Percentiles rank a stretch among this genome's conserved stretches.
Evolutionary conservation across 2,797 vertebrate species (phyloP).

Genomic region (Pseudochromis fuscus): DNA sequence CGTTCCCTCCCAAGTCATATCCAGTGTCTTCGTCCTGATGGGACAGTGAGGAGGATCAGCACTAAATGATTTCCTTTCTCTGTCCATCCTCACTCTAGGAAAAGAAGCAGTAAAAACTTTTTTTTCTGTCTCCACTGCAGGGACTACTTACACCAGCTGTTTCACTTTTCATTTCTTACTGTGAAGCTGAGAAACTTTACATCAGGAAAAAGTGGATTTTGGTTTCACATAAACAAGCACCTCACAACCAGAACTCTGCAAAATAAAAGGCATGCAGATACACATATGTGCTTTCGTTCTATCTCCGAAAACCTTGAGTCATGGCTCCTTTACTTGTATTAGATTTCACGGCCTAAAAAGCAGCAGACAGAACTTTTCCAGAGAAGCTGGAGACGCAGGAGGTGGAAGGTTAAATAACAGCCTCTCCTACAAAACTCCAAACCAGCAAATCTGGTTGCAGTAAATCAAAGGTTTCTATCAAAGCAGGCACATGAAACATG

Average conservation of each 20-base stretch:
- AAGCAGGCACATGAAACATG: conserved; percentile 15
- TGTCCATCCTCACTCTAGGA: conserved; percentile 31
- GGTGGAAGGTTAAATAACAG: conserved; percentile 47
- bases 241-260: not conserved
- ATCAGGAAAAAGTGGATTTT: not conserved
- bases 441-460: conserved; percentile 14
- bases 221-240: not conserved
- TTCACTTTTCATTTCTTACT: conserved; percentile 35
- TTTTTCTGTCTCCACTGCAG: conserved; percentile 10
- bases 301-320: conserved; percentile 34
- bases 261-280: too few relatives aligned
- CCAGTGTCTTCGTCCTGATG: conserved; percentile 54
- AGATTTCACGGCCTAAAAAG: conserved; percentile 42
- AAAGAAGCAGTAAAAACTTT: conserved; percentile 12
- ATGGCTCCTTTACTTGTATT: conserved; percentile 46
- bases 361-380: conserved; percentile 45
- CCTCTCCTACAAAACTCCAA: conserved; percentile 9
- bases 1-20: conserved; percentile 28
- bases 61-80: conserved; percentile 54
- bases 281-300: not conserved
- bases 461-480: conserved; percentile 42
- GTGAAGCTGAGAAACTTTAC: not conserved
- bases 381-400: conserved; percentile 14
- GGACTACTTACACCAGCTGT: conserved; percentile 58
- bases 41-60: conserved; percentile 43